These are phyloP conservation scores for Cisticola juncidis DNA, from an alignment of 2,113 vertebrate genomes.

Conservation along the genomic window DNA sequence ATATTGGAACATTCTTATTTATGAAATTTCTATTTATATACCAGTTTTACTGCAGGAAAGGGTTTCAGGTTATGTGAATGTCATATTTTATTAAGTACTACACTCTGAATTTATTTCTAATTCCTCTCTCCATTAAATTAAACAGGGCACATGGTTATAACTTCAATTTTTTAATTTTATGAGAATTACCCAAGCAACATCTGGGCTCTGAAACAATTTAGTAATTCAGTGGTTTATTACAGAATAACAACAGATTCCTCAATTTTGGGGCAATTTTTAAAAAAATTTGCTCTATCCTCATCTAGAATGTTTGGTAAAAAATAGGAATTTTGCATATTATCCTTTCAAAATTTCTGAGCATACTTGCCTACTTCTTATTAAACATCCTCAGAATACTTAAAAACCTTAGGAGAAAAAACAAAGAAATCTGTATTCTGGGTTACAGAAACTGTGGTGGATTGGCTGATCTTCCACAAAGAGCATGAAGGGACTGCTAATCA, in stretches of 20 bases:
- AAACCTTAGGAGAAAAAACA: neutral
- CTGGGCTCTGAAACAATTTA: constrained; percentile 66
- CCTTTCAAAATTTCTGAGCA: neutral
- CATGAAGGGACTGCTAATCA: constrained; percentile 30
- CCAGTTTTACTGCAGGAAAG: neutral
- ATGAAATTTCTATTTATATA: constrained; percentile 6
- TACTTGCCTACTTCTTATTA: neutral
- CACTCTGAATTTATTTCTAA: constrained; percentile 59
- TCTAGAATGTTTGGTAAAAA: neutral
- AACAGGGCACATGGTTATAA: constrained; percentile 62
- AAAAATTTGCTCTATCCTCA: neutral
- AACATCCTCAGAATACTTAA: neutral
- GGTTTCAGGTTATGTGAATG: constrained; percentile 55
- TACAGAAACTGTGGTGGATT: neutral
- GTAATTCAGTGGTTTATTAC: constrained; percentile 50
- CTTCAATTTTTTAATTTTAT: constrained; percentile 71
- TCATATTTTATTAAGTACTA: constrained; percentile 54
- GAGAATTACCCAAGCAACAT: constrained; percentile 65
- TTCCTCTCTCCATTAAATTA: constrained; percentile 50
- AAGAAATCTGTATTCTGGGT: neutral
- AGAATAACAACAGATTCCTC: constrained; percentile 53
- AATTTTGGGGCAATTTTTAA: constrained; percentile 8
- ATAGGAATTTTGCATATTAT: neutral
- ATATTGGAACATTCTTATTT: neutral
- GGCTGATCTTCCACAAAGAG: constrained; percentile 22